A percentile compares a stretch with the other conserved stretches of the same genome.
phyloP scores from a whole-genome alignment of 2,888 invertebrate genomes.

The Pogonocherus hispidulus region DNA sequence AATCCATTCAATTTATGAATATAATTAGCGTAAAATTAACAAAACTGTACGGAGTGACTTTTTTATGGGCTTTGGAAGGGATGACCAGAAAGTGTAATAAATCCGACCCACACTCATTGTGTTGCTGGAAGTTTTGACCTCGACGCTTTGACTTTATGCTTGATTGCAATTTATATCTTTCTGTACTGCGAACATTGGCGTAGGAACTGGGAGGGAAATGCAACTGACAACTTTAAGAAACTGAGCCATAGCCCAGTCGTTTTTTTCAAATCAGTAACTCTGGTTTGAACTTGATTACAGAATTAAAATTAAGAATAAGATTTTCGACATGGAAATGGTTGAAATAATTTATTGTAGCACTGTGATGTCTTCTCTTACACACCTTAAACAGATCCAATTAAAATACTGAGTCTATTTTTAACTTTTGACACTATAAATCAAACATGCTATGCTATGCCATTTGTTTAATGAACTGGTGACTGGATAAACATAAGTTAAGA shows the following conservation, averaged over 20 bases:
- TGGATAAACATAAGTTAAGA: constrained; percentile 1
- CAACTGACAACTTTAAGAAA: too few relatives aligned
- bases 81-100: constrained; percentile 57
- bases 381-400: not conserved
- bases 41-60: constrained; percentile 46
- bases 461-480: not conserved
- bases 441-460: not conserved
- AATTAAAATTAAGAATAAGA: too few relatives aligned
- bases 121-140: constrained; percentile 56
- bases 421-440: not conserved
- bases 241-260: too few relatives aligned
- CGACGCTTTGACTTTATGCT: constrained; percentile 51
- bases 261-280: too few relatives aligned
- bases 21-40: constrained; percentile 54
- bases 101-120: constrained; percentile 62
- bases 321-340: too few relatives aligned
- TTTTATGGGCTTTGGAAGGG: constrained; percentile 43
- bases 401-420: not conserved
- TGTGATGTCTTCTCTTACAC: not conserved
- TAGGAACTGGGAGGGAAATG: too few relatives aligned
- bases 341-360: not conserved
- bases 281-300: too few relatives aligned
- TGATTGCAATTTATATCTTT: constrained; percentile 60
- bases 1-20: constrained; percentile 51
- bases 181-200: constrained; percentile 42